These are phyloP conservation scores for Mythimna loreyi DNA, from an alignment of 2,888 invertebrate genomes.

Conservation along the genomic window DNA sequence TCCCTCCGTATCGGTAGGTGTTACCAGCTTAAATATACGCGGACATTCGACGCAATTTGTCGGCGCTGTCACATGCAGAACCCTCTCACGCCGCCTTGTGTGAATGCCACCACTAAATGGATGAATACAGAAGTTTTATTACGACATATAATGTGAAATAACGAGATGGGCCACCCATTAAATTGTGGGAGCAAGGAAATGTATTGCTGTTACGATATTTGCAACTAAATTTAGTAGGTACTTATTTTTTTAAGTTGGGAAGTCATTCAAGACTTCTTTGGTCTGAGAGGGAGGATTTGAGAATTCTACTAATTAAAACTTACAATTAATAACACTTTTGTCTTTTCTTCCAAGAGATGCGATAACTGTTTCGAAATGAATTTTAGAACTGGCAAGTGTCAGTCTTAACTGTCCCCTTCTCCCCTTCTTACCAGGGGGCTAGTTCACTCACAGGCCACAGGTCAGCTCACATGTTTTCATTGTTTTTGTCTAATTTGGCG, in stretches of 20 bases:
- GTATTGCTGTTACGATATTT: neutral
- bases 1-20: constrained; percentile 43
- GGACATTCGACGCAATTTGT: constrained; percentile 63
- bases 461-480: too few relatives aligned
- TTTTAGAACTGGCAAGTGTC: too few relatives aligned
- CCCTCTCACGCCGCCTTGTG: constrained; percentile 47
- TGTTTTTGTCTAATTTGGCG: too few relatives aligned
- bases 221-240: neutral
- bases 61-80: constrained; percentile 64
- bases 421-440: too few relatives aligned
- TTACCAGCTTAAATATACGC: constrained; percentile 50
- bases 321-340: too few relatives aligned
- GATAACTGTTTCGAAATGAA: too few relatives aligned
- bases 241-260: neutral
- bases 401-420: too few relatives aligned
- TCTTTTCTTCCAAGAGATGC: too few relatives aligned
- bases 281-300: too few relatives aligned
- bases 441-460: too few relatives aligned
- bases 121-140: constrained; percentile 42
- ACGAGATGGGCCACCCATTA: neutral
- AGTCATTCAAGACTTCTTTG: too few relatives aligned
- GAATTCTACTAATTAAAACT: too few relatives aligned
- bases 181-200: neutral
- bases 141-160: neutral
- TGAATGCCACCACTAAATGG: constrained; percentile 16